Percentiles rank a stretch among this genome's conserved stretches.
These are phyloP conservation scores for Amblyjoppa fuscipennis DNA, from an alignment of 2,888 invertebrate species.

Conservation along the genomic window DNA sequence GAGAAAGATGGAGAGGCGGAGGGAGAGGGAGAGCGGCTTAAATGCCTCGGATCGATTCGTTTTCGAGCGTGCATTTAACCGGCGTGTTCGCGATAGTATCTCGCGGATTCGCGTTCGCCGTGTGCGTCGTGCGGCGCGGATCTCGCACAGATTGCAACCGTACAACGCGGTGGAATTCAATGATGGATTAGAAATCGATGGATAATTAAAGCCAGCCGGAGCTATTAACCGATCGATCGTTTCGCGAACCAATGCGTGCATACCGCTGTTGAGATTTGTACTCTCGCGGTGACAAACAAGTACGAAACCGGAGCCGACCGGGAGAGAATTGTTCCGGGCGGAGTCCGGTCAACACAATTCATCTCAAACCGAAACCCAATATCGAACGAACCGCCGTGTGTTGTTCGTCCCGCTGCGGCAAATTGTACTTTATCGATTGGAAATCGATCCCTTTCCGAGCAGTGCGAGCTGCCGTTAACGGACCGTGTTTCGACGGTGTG, in stretches of 20 bases:
- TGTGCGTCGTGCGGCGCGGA: not conserved
- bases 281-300: constrained; percentile 38
- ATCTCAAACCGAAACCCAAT: constrained; percentile 22
- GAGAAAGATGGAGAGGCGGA: not conserved
- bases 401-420: not conserved
- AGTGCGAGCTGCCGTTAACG: not conserved
- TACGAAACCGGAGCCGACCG: constrained; percentile 15
- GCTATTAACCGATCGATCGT: constrained; percentile 25
- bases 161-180: not conserved
- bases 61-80: not conserved
- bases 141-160: not conserved
- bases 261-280: constrained; percentile 40
- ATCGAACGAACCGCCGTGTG: not conserved
- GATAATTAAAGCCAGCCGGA: constrained; percentile 25
- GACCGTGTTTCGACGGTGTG: not conserved
- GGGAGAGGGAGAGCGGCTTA: not conserved
- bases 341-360: constrained; percentile 34
- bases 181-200: constrained; percentile 49
- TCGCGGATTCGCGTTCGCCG: not conserved
- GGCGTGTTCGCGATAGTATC: not conserved
- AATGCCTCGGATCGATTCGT: not conserved
- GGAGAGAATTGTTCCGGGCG: constrained; percentile 15
- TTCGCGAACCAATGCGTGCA: not conserved
- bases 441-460: constrained; percentile 3
- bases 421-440: constrained; percentile 17